These are phyloP conservation scores for Chloroclysta siterata DNA, from an alignment of 2,888 invertebrate species.

Conservation along the genomic window DNA sequence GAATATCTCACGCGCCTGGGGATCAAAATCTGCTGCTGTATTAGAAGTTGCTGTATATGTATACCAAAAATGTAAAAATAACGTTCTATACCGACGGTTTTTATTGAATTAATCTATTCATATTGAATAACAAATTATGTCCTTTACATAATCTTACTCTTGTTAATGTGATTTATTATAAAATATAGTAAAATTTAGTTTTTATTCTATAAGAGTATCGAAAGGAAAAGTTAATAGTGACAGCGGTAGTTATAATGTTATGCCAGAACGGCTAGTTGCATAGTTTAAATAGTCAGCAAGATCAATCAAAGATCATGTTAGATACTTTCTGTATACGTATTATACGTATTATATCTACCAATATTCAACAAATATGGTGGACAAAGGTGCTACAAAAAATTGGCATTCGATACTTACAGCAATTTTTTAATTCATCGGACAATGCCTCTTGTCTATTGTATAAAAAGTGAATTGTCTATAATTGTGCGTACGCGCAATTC, in stretches of 20 bases:
- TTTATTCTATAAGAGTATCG: too few species aligned
- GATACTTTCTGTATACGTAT: too few species aligned
- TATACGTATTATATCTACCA: not conserved
- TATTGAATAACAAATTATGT: not conserved
- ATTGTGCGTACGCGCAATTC: slow-evolving; percentile 41
- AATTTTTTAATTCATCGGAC: slow-evolving; percentile 37
- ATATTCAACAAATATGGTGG: not conserved
- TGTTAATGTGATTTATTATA: too few species aligned
- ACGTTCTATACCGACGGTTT: not conserved
- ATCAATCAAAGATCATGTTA: too few species aligned
- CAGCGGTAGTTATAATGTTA: too few species aligned
- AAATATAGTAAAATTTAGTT: too few species aligned
- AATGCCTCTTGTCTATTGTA: slow-evolving; percentile 40
- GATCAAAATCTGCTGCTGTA: too few species aligned
- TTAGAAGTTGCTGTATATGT: too few species aligned
- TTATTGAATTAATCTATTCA: not conserved
- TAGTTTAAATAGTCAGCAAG: too few species aligned
- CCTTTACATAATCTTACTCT: not conserved
- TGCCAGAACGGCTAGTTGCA: too few species aligned
- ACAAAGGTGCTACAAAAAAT: slow-evolving; percentile 11
- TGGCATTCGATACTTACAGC: not conserved
- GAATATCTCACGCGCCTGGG: too few species aligned
- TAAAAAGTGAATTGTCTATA: slow-evolving; percentile 44
- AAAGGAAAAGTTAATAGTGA: too few species aligned
- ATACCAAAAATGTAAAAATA: slow-evolving; percentile 4